These are phyloP conservation scores for Leptosomus discolor DNA, from an alignment of 2,113 vertebrate species.

Conservation along the genomic window DNA sequence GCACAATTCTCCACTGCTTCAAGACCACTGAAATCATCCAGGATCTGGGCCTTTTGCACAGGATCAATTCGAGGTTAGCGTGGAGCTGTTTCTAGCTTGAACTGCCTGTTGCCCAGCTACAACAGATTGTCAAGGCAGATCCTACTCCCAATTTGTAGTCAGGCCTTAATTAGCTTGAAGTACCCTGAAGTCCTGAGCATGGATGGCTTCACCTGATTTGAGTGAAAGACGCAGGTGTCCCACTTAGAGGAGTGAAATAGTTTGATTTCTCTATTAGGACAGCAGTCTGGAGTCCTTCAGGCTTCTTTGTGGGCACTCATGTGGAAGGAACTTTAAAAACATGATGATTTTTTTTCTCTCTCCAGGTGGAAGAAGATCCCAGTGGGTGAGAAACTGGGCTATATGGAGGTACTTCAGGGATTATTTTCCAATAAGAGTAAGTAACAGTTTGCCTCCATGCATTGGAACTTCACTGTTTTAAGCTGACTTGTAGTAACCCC, in stretches of 20 bases:
- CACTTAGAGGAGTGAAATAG: not conserved
- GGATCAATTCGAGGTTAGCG: not conserved
- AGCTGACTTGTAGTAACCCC: not conserved
- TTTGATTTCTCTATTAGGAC: not conserved
- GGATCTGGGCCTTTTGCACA: not conserved
- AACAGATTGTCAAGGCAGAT: not conserved
- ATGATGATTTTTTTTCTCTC: not conserved
- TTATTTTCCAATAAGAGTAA: conserved; percentile 94
- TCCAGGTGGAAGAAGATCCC: conserved; percentile 90
- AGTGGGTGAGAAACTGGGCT: conserved; percentile 94
- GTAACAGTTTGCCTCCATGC: not conserved
- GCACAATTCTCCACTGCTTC: not conserved
- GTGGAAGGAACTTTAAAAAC: not conserved
- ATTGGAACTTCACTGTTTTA: not conserved
- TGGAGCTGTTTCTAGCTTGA: not conserved
- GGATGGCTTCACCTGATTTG: not conserved
- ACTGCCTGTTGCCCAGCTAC: not conserved
- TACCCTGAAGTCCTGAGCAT: not conserved
- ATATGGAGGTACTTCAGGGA: conserved; percentile 95
- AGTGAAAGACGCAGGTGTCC: not conserved
- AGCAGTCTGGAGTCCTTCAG: not conserved
- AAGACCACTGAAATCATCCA: not conserved
- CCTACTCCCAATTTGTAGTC: not conserved
- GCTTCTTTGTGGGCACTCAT: not conserved
- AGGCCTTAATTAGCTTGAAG: not conserved